Evolutionary conservation across 2,797 vertebrate species (phyloP).

Genomic region (Aulostomus chinensis): DNA sequence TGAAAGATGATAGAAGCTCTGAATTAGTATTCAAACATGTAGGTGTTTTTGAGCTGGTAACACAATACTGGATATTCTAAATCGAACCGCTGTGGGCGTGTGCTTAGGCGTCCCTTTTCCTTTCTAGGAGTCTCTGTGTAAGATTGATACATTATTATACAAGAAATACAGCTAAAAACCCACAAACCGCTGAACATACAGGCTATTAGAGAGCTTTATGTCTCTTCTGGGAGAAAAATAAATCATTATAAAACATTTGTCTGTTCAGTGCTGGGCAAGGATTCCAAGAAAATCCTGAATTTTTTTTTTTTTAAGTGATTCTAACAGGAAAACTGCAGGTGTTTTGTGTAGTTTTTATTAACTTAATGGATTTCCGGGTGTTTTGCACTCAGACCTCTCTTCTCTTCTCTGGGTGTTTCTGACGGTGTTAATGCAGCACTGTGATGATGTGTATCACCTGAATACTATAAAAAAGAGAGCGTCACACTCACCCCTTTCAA

Average conservation of each 20-base stretch:
- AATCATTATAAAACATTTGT: no score
- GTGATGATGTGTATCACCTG: conserved; percentile 36
- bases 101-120: conserved; percentile 4
- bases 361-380: conserved; percentile 31
- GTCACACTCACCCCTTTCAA: conserved; percentile 90
- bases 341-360: conserved; percentile 21
- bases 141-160: conserved; percentile 28
- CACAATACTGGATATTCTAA: conserved; percentile 23
- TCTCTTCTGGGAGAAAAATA: conserved; percentile 14
- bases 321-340: no score
- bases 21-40: conserved; percentile 35
- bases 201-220: conserved; percentile 12
- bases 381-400: conserved; percentile 31
- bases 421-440: conserved; percentile 32
- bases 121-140: conserved; percentile 6
- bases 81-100: conserved; percentile 23
- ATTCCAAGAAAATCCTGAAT: conserved; percentile 12
- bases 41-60: conserved; percentile 37
- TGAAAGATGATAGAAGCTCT: conserved; percentile 5
- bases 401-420: conserved; percentile 21
- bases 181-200: conserved; percentile 15
- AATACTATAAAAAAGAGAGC: conserved; percentile 18
- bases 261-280: background rate
- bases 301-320: no score
- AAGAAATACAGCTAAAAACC: conserved; percentile 15